Percentiles rank a stretch among this genome's conserved stretches.
phyloP scores from a whole-genome alignment of 37 sponge, comb jelly and placozoan genomes.

The Hormiphora californensis region DNA sequence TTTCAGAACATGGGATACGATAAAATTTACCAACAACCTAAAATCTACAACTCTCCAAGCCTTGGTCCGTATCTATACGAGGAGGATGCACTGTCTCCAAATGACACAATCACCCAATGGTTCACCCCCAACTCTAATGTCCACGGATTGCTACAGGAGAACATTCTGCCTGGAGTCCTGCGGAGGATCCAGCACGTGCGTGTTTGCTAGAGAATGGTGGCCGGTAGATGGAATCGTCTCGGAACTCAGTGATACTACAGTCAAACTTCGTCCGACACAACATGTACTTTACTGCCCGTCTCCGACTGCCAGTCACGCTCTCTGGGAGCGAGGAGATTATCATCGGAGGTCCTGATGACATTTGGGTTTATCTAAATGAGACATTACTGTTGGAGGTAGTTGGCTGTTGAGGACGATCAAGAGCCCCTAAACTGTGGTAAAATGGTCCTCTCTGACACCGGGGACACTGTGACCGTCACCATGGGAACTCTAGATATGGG shows the following conservation, averaged over 20 bases:
- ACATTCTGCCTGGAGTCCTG: not conserved
- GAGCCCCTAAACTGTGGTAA: not conserved
- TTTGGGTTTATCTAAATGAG: conserved; percentile 4
- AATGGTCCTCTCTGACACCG: not conserved
- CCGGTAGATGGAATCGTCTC: not conserved
- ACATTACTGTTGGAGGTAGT: not conserved
- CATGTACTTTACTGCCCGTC: conserved; percentile 47
- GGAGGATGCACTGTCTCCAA: not conserved
- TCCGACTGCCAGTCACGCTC: not conserved
- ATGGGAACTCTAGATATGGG: not conserved
- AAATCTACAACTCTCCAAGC: not conserved
- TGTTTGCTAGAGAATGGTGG: conserved; percentile 45
- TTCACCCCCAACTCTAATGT: conserved; percentile 28
- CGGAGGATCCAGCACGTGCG: not conserved
- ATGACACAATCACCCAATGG: conserved; percentile 35
- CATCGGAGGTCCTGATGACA: conserved; percentile 39
- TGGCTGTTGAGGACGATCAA: conserved; percentile 7
- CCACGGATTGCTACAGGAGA: not conserved
- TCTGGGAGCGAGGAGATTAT: not conserved
- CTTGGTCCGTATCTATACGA: conserved; percentile 40
- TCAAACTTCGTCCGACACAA: conserved; percentile 25
- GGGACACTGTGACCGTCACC: not conserved
- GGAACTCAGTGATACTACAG: not conserved
- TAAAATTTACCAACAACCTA: not conserved
- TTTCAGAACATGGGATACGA: conserved; percentile 49